Base-by-base conservation (phyloP, 2,797 vertebrate species). In the Odontamblyopus lacepedii region DNA sequence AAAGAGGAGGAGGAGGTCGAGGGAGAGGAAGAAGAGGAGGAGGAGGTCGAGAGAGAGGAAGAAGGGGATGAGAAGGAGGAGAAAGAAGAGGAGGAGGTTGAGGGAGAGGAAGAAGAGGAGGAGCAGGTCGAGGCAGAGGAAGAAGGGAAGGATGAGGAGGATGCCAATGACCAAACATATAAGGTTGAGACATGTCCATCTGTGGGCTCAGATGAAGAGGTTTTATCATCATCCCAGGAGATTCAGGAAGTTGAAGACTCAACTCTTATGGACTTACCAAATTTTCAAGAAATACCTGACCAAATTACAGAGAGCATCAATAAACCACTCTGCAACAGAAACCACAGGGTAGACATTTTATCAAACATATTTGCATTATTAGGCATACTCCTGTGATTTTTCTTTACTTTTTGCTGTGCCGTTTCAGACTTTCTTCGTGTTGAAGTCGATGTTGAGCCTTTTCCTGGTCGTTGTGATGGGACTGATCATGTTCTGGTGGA, bases 401-500 rank as follows among this genome's bases (percentile, higher is more conserved):
- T 12, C 78, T 29, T 29, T 5, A 32, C 18, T 27, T 63, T 30
- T 70, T 16, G 74, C 63, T 84, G 48, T 57, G 48, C 2, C 35
- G n/a, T 68, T 57, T 67, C 78, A 94, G 93, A 78, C 85, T 83
- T 66, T 85, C 48, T 1, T 48, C 30, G 19, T 88, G 51, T 72
- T 94, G 74, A 90, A 86, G 73, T 61, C 85, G 74, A 81, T 80
- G 3, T 64, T 91, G 74, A 90, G 79, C 70, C 80, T 91, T 78
- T 63, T 67, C 73, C 66, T 91, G 73, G 75, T 86, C 63, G 70
- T 85, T 5, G 60, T 67, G 73, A 67, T 78, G 48, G 94, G 94
- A 4, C 69, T 93, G 44, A 38, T 93, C 70, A 81, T 91, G 73
- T 90, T 88, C 79, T 91, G 83, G 88, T 86, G 91, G 81, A 83